Base-by-base conservation (phyloP, 64 coral and sea anemone genomes). In the Astreopora myriophthalma region DNA sequence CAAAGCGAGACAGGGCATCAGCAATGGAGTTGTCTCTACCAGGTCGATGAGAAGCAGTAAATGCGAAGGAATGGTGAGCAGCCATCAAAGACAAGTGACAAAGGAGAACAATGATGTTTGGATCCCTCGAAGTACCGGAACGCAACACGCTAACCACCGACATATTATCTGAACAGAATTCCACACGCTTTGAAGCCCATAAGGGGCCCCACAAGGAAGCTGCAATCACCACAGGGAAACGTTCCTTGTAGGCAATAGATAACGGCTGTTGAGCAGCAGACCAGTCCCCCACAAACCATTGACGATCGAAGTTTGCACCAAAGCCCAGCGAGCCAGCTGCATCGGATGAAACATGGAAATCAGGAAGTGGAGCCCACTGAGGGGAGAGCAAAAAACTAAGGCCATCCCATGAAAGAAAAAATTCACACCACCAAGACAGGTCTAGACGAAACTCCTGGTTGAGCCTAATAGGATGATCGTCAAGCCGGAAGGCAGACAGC, bases 1-100 rank as follows among this genome's bases (percentile, higher is more conserved):
- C 25, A 81, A 81, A 81, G 29, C 77, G 17, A 55, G 77, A 57
- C 5, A 81, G 42, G 29, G 77, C 77, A 32, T 81, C 77, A 81
- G 77, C 77, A 30, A 81, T 60, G 26, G 37, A 19, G 26, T 86
- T 86, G 13, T 69, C n/a, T 13, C 16, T 49, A 23, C 63, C 60
- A 33, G 61, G 16, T 20, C 22, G 29, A 3, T 86, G 82, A 34
- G 30, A n/a, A n/a, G n/a, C n/a, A n/a, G n/a, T n/a, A n/a, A n/a
- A n/a, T n/a, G n/a, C n/a, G n/a, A n/a, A n/a, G n/a, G n/a, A n/a
- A n/a, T n/a, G n/a, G n/a, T n/a, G n/a, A n/a, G n/a, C n/a, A n/a
- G n/a, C n/a, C n/a, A n/a, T n/a, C n/a, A n/a, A n/a, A n/a, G n/a
- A n/a, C n/a, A 86, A 29, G 17, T 34, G 27, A 48, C 60, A 30